Percentiles rank a stretch among this genome's conserved stretches.
Conservation (phyloP, 2,797 vertebrate species). For the Esox masquinongy region DNA sequence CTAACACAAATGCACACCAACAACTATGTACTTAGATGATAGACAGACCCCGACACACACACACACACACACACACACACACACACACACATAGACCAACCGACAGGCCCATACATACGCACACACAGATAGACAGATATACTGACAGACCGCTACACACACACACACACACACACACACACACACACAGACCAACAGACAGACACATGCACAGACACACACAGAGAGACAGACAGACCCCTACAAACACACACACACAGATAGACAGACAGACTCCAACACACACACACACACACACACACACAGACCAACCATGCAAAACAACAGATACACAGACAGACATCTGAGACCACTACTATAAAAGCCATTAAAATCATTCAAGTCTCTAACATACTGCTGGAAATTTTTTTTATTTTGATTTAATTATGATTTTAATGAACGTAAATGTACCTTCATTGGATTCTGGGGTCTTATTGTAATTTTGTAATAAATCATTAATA, state of each 20-base stretch:
- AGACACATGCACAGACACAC: no score
- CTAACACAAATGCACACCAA: conserved; percentile 1
- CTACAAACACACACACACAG: not conserved
- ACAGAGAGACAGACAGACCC: not conserved
- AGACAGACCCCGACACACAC: not conserved
- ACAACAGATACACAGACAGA: no score
- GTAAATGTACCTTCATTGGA: not conserved
- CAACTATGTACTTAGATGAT: not conserved
- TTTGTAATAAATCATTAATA: not conserved
- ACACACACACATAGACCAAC: not conserved
- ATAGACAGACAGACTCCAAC: no score
- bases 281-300: not conserved
- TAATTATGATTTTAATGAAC: no score
- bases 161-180: not conserved
- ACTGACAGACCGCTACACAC: not conserved
- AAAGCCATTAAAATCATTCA: not conserved
- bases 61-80: not conserved
- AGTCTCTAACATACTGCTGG: no score
- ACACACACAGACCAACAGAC: not conserved
- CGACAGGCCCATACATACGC: no score
- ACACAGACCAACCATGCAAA: not conserved
- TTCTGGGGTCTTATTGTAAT: not conserved
- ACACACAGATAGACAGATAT: no score
- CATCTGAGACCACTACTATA: not conserved
- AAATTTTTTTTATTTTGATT: no score